Evolutionary conservation across 2,113 vertebrate genomes (phyloP), one percentile per base, ranked within the genome.

Genomic region (Melospiza georgiana): DNA sequence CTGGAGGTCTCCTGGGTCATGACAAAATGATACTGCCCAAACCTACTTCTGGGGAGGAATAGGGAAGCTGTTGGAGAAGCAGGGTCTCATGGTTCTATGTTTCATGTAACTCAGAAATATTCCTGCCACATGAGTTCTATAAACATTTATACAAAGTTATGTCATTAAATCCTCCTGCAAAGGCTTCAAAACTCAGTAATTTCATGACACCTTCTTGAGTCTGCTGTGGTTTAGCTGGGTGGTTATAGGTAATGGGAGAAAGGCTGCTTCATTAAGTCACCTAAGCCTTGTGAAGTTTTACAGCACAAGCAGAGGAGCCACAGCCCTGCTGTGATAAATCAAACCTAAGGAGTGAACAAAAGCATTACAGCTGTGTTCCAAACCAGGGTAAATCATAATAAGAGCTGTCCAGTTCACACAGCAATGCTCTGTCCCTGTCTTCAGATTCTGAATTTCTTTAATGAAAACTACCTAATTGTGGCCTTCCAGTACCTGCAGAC

Each of bases 21-120:
- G 33, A 23, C 15, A 87, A 84, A 89, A 66, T 44, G 5, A 33
- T 0, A 0, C 19, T 69, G 22, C 24, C 31, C 27, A 13, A 35
- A 37, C 9, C 10, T 21, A 0, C 12, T 68, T 41, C 21, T 16
- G 6, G 14, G 8, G 4, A 24, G 27, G 15, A 16, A 27, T 4
- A 69, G 30, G 27, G 37, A 59, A 86, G 25, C 15, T 63, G 2
- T 12, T 55, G 35, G 18, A 21, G 41, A 74, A 68, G 5, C 3
- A 30, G 22, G 14, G 11, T 51, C 5, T 67, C 37, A 27, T 0
- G 0, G 28, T 37, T 22, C n/a, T 41, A 0, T 28, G 8, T 72
- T 82, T 65, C 4, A 1, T 9, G 9, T 33, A 43, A 15, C 7
- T 71, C 1, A 0, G 7, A 41, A 59, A 80, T 14, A 54, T 49